Conservation (phyloP, 2,888 invertebrate genomes). For the Rhamphomyia laevipes region DNA sequence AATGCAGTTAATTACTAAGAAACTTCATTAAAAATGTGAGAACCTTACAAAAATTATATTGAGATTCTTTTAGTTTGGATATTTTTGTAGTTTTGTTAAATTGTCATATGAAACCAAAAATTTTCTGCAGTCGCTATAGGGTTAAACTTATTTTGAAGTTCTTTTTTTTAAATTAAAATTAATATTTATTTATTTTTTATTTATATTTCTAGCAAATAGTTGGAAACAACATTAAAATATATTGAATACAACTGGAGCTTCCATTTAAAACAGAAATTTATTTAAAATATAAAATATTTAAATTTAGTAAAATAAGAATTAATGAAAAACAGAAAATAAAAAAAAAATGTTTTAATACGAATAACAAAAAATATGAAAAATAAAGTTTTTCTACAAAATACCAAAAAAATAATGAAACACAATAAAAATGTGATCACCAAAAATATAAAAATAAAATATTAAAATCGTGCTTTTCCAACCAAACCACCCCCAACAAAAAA, state of each 20-base stretch:
- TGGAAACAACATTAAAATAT: slow-evolving; percentile 64
- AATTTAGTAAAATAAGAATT: background rate
- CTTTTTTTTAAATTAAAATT: background rate
- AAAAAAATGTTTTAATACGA: background rate
- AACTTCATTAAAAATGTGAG: too few species aligned
- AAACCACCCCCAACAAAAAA: too few species aligned
- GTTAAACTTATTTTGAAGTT: background rate
- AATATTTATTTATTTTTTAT: slow-evolving; percentile 10
- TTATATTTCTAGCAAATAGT: slow-evolving; percentile 57
- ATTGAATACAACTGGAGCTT: slow-evolving; percentile 33
- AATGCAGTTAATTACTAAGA: too few species aligned
- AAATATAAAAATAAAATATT: too few species aligned
- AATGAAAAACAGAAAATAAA: background rate
- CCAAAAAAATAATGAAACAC: background rate
- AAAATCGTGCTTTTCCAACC: too few species aligned
- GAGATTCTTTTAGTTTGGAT: too few species aligned
- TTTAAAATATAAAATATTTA: slow-evolving; percentile 4
- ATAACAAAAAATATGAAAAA: slow-evolving; percentile 2
- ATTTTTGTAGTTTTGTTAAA: too few species aligned
- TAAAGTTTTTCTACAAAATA: background rate
- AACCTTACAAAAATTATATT: too few species aligned
- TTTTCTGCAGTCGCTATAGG: too few species aligned
- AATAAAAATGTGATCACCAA: too few species aligned
- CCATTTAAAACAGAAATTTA: slow-evolving; percentile 23
- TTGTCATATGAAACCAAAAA: too few species aligned